Evolutionary conservation across 2,113 vertebrate genomes (phyloP).

Genomic region (Leptobrachium leishanense): DNA sequence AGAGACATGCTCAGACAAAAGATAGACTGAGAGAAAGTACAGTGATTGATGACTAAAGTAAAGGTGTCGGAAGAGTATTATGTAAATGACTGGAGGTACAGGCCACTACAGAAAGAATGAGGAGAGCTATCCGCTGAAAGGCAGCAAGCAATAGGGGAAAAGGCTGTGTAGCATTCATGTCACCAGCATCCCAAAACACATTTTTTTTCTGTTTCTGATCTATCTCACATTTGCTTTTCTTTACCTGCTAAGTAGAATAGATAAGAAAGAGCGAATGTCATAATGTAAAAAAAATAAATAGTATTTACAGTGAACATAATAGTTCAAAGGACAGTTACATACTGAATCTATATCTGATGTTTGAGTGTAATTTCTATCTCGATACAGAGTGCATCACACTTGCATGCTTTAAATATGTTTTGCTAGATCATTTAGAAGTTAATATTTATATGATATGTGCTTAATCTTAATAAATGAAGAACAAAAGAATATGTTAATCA

Average conservation of each 20-base stretch:
- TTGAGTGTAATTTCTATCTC: constrained; percentile 7
- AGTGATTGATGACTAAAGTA: constrained; percentile 99
- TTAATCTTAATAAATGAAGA: no score
- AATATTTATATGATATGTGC: no score
- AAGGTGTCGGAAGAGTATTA: constrained; percentile 99
- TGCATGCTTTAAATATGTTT: background rate
- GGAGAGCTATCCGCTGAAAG: constrained; percentile 67
- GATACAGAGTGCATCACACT: background rate
- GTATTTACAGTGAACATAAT: constrained; percentile 51
- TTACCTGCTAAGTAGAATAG: constrained; percentile 68
- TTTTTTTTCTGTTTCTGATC: constrained; percentile 96
- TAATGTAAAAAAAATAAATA: constrained; percentile 59
- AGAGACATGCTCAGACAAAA: constrained; percentile 99
- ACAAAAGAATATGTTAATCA: no score
- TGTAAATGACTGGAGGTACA: constrained; percentile 98
- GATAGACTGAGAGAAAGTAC: constrained; percentile 95
- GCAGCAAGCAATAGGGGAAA: constrained; percentile 68
- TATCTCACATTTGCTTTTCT: constrained; percentile 80
- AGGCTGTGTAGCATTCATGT: constrained; percentile 81
- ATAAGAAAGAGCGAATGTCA: constrained; percentile 69
- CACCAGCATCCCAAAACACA: constrained; percentile 83
- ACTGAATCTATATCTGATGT: background rate
- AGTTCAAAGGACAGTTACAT: constrained; percentile 52
- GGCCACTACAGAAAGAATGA: constrained; percentile 84
- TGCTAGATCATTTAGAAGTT: background rate